phyloP scores from a whole-genome alignment of 2,113 vertebrate genomes.

The Casuarius casuarius region DNA sequence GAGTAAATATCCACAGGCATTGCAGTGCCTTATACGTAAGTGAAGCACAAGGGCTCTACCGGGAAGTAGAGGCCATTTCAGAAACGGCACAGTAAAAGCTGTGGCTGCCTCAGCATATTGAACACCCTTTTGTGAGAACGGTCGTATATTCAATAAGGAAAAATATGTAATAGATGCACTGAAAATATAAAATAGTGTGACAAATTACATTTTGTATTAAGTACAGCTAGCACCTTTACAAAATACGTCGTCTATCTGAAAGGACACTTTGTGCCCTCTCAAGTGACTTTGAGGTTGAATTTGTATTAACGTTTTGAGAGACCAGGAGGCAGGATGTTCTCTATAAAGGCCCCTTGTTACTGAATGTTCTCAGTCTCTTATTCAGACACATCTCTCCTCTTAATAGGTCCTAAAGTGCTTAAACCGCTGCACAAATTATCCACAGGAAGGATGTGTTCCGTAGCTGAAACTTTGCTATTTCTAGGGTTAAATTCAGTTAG shows the following conservation, averaged over 20 bases:
- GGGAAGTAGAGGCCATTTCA: background rate
- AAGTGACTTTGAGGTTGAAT: background rate
- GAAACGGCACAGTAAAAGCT: background rate
- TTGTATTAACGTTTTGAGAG: background rate
- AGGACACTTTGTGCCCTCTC: background rate
- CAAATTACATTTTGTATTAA: background rate
- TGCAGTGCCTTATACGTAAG: fast-evolving
- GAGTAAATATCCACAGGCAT: fast-evolving
- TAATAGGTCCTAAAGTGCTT: background rate
- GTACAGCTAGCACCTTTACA: too few species aligned
- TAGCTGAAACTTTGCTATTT: background rate
- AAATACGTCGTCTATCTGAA: background rate
- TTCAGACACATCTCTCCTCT: background rate
- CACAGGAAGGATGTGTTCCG: background rate
- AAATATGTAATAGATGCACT: background rate
- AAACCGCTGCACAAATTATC: background rate
- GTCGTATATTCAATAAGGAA: background rate
- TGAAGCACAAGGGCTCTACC: background rate
- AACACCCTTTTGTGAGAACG: background rate
- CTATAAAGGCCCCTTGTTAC: background rate
- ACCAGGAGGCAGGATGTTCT: background rate
- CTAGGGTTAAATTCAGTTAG: background rate
- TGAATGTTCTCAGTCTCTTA: background rate
- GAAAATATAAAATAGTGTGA: background rate
- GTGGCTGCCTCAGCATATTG: background rate